These are phyloP conservation scores for Drosophila littoralis DNA, from an alignment of 1,140 invertebrate species.

Conservation along the genomic window DNA sequence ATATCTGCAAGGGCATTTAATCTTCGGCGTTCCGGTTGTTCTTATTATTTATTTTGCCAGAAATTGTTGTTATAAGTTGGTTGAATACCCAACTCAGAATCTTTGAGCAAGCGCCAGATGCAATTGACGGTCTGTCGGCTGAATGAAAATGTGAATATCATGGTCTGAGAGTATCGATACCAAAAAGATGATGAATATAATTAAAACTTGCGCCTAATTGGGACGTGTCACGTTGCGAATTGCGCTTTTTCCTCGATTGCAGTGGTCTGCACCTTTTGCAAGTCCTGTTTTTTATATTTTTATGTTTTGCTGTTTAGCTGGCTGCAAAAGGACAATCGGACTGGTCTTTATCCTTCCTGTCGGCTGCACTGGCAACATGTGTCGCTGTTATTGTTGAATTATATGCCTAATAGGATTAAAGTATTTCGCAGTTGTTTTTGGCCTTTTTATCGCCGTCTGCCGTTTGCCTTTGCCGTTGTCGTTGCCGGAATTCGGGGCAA, in stretches of 20 bases:
- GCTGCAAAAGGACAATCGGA: slow-evolving; percentile 71
- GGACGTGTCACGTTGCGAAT: slow-evolving; percentile 19
- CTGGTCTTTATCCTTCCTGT: slow-evolving; percentile 77
- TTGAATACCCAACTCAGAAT: background rate
- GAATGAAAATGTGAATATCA: background rate
- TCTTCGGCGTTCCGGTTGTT: too few species aligned
- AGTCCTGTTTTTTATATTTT: slow-evolving; percentile 15
- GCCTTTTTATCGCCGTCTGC: slow-evolving; percentile 73
- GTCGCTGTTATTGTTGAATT: slow-evolving; percentile 79
- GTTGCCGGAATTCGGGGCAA: slow-evolving; percentile 60
- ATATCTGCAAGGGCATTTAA: too few species aligned
- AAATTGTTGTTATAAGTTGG: background rate
- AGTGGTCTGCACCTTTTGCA: slow-evolving; percentile 7
- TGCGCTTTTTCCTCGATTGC: background rate
- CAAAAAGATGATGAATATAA: slow-evolving; percentile 25
- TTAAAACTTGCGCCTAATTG: slow-evolving; percentile 28
- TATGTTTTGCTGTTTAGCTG: slow-evolving; percentile 19
- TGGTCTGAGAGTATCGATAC: background rate
- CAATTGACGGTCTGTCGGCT: slow-evolving; percentile 9
- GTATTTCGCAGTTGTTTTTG: slow-evolving; percentile 76
- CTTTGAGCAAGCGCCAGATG: background rate
- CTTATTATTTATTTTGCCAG: too few species aligned
- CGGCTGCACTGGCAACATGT: slow-evolving; percentile 74
- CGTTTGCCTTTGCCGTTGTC: slow-evolving; percentile 18
- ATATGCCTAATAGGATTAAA: slow-evolving; percentile 81